Evolutionary conservation across 1,140 invertebrate species (phyloP), one percentile per base, ranked within the genome.

Genomic region (Brachionus asplanchnoidis): DNA sequence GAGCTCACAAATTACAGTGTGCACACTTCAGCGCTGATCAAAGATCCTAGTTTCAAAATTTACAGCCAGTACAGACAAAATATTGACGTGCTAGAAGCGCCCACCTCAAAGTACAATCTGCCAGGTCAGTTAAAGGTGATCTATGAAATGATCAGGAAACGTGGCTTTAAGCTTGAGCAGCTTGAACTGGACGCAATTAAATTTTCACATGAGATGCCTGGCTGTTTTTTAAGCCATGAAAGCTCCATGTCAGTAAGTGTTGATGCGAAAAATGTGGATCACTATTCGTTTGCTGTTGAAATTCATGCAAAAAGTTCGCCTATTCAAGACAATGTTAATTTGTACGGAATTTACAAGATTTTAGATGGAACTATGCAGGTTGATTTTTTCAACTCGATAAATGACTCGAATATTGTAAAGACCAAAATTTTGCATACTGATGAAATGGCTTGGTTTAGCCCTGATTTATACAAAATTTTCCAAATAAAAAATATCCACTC

Each of bases 391-490:
- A 73, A 73, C 17, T 20, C 17, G n/a, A 36, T 68, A 14, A 73
- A 73, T 42, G 36, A 42, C 8, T 73, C 68, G 3, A 42, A 20
- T 9, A 17, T 40, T 12, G 32, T 73, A 0, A 73, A 73, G 20
- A 40, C 2, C 0, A 9, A 12, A 20, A 42, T 20, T 73, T 17
- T 73, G 36, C 0, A 20, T 42, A 36, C 14, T 7, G 68, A 73
- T 42, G 68, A 73, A 40, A 20, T 73, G 36, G 68, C 32, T 17
- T 73, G 68, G 68, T 73, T 73, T 42, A 44, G 68, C 44, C 68
- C 68, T 4, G 36, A 73, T 20, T 40, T 73, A 14, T 73, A 40
- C 32, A 32, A 14, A 40, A 42, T 73, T 11, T 73, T 73, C 20
- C 32, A 11, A 20, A 40, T 73, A 17, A 73, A 40, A 17, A 73